Evolutionary conservation across 2,888 invertebrate genomes (phyloP).

Genomic region (Ophonus ardosiacus): DNA sequence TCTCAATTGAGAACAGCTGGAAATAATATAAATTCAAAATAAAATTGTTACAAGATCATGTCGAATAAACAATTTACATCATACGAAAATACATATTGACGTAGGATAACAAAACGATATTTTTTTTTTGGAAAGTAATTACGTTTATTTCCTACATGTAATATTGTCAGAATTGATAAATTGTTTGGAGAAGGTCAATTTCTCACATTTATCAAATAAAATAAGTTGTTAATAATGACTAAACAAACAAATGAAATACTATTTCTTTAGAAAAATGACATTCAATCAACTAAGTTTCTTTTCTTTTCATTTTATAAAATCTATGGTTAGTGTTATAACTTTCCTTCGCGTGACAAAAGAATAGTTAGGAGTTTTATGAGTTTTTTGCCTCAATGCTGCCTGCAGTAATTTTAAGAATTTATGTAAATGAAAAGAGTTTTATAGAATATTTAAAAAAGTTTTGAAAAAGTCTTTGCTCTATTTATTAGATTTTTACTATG

Average conservation of each 20-base stretch:
- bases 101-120: not conserved
- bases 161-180: conserved; percentile 6
- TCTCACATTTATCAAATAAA: not conserved
- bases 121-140: conserved; percentile 1
- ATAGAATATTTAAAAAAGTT: not conserved
- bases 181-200: not conserved
- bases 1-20: conserved; percentile 3
- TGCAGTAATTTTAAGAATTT: conserved; percentile 16
- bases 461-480: conserved; percentile 37
- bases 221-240: conserved; percentile 1
- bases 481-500: conserved; percentile 34
- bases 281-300: conserved; percentile 12
- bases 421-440: conserved; percentile 22
- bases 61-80: conserved; percentile 14
- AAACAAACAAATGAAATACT: not conserved
- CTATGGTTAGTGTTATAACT: conserved; percentile 5
- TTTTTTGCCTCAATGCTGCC: not conserved
- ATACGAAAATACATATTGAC: not conserved
- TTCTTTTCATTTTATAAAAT: not conserved
- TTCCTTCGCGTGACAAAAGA: conserved; percentile 14
- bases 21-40: conserved; percentile 20
- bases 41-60: conserved; percentile 25
- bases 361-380: conserved; percentile 12
- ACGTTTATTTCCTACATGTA: not conserved
- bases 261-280: not conserved